Conservation (phyloP, 1,140 invertebrate species). For the Alviniconcha marisindica region DNA sequence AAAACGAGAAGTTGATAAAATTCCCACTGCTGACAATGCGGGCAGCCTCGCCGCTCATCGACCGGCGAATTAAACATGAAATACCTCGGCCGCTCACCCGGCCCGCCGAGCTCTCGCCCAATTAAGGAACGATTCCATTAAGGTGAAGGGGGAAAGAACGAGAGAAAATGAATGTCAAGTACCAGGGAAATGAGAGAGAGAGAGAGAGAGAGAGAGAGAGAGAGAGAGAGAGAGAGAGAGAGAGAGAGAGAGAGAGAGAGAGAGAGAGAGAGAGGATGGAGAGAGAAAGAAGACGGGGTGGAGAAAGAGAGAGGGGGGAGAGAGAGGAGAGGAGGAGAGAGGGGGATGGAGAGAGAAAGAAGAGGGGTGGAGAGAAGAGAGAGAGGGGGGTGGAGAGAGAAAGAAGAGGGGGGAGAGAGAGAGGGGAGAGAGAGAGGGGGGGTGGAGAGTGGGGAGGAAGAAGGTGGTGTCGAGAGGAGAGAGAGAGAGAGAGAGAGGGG, state of each 20-base stretch:
- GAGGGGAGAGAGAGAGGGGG: not conserved
- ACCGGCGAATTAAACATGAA: too few species aligned
- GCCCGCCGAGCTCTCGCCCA: too few species aligned
- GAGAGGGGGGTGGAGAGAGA: not conserved
- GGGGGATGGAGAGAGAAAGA: not conserved
- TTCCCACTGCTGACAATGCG: too few species aligned
- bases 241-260: not conserved
- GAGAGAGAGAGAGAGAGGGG: not conserved
- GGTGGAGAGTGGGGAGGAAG: not conserved
- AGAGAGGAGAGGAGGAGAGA: not conserved
- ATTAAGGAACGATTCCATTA: too few species aligned
- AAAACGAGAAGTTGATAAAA: too few species aligned
- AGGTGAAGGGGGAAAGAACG: not conserved
- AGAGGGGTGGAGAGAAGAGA: not conserved
- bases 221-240: not conserved
- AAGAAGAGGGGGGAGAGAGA: not conserved
- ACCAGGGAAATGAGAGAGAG: not conserved
- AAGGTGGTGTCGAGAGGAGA: not conserved
- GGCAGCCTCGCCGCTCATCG: too few species aligned
- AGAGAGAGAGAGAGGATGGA: not conserved
- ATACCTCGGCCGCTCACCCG: too few species aligned
- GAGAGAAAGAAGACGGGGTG: not conserved
- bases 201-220: not conserved
- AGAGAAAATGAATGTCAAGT: not conserved
- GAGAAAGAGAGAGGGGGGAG: not conserved